Conservation (phyloP, 2,797 vertebrate species). For the Amblyopsis hoosieri region DNA sequence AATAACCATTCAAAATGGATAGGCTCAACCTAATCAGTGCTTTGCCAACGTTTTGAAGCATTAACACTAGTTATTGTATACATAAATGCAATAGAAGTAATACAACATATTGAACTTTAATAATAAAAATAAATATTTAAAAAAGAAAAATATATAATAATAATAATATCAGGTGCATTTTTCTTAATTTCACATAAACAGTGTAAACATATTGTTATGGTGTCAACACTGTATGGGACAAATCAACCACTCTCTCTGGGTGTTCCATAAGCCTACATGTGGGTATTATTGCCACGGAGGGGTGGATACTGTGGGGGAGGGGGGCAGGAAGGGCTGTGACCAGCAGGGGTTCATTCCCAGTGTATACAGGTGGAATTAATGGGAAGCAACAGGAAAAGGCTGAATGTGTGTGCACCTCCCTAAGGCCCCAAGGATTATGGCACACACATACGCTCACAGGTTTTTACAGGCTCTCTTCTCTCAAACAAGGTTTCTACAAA, state of each 20-base stretch:
- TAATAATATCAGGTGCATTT: neutral
- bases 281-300: constrained; percentile 54
- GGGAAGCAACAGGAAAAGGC: constrained; percentile 68
- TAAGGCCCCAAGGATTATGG: constrained; percentile 61
- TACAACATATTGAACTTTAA: too few species aligned
- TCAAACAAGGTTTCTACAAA: constrained; percentile 5
- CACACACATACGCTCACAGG: constrained; percentile 30
- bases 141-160: too few species aligned
- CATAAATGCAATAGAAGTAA: too few species aligned
- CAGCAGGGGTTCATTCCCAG: constrained; percentile 66
- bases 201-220: neutral
- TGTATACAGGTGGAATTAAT: constrained; percentile 76
- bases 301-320: constrained; percentile 3
- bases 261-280: constrained; percentile 56
- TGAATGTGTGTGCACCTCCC: constrained; percentile 59
- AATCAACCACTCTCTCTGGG: constrained; percentile 42
- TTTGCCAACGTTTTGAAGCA: neutral
- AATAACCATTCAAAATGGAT: constrained; percentile 60
- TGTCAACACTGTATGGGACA: constrained; percentile 26
- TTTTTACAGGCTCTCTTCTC: constrained; percentile 31
- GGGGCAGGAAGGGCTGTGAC: constrained; percentile 62
- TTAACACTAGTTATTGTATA: neutral
- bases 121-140: too few species aligned
- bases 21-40: constrained; percentile 28
- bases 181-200: neutral